Conservation (phyloP, 2,797 vertebrate genomes). For the Linurgus olivaceus region DNA sequence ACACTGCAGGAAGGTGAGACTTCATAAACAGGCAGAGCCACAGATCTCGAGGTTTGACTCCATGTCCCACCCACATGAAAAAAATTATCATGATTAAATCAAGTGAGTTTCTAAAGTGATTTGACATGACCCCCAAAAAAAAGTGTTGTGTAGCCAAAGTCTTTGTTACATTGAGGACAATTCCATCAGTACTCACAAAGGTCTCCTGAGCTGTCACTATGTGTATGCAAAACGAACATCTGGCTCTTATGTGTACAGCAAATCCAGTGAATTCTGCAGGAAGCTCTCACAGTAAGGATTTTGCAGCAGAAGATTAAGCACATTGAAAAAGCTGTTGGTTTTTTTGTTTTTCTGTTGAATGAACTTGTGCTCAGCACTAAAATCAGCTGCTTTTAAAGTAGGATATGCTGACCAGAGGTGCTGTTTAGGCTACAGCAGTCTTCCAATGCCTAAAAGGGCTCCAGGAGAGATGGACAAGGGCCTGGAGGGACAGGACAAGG, state of each 20-base stretch:
- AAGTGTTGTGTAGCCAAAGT: background rate
- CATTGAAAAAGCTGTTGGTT: background rate
- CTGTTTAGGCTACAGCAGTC: background rate
- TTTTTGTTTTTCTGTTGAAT: background rate
- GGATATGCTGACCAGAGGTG: background rate
- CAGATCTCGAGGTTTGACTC: background rate
- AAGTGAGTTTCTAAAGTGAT: background rate
- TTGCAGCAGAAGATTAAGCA: background rate
- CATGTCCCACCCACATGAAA: background rate
- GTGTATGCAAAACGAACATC: background rate
- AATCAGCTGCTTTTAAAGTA: background rate
- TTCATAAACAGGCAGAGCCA: background rate
- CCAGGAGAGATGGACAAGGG: background rate
- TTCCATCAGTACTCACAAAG: background rate
- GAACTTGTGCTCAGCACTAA: background rate
- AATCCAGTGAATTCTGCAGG: background rate
- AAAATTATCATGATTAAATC: background rate
- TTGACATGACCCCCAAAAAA: background rate
- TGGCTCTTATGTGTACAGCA: background rate
- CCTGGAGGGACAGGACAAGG: background rate
- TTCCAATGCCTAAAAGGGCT: background rate
- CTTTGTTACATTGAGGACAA: background rate
- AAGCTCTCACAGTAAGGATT: background rate
- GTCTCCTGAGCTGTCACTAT: background rate
- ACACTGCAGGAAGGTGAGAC: conserved; percentile 81